phyloP scores from a whole-genome alignment of 2,797 vertebrate species.

The Sebastes glaucus region DNA sequence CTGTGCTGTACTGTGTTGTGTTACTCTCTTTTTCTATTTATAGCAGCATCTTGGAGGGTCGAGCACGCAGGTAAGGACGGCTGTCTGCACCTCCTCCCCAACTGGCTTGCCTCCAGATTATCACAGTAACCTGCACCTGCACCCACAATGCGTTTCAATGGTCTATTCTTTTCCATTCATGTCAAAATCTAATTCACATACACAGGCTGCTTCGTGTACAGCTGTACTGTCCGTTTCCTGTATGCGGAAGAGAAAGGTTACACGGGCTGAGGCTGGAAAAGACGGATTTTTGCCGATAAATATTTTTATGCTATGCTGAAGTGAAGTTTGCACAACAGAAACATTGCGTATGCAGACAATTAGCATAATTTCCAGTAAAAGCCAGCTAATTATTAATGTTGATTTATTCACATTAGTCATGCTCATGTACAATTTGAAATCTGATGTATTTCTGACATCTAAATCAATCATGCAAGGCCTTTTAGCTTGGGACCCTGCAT shows the following conservation, averaged over 20 bases:
- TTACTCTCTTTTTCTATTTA: slow-evolving; percentile 56
- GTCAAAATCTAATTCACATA: slow-evolving; percentile 62
- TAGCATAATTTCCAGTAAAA: neutral
- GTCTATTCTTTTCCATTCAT: slow-evolving; percentile 74
- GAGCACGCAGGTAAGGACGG: slow-evolving; percentile 62
- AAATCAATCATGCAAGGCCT: slow-evolving; percentile 14
- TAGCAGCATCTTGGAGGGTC: slow-evolving; percentile 49
- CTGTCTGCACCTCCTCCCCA: slow-evolving; percentile 57
- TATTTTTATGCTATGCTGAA: neutral
- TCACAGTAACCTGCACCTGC: slow-evolving; percentile 73
- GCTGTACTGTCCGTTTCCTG: slow-evolving; percentile 35
- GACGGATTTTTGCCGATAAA: slow-evolving; percentile 12
- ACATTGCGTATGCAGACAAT: neutral
- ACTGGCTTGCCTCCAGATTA: slow-evolving; percentile 70
- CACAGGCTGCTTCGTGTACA: slow-evolving; percentile 50
- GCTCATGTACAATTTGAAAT: neutral
- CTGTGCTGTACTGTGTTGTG: neutral
- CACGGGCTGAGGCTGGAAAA: neutral
- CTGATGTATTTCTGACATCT: neutral
- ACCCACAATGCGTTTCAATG: slow-evolving; percentile 72
- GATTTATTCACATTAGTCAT: neutral
- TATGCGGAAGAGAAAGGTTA: slow-evolving; percentile 6
- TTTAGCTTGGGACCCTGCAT: neutral
- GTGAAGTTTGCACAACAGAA: neutral
- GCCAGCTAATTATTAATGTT: neutral